A percentile compares a stretch with the other conserved stretches of the same genome.
Conservation (phyloP, 92 coral and sea anemone species). For the Parazoanthus darwini region DNA sequence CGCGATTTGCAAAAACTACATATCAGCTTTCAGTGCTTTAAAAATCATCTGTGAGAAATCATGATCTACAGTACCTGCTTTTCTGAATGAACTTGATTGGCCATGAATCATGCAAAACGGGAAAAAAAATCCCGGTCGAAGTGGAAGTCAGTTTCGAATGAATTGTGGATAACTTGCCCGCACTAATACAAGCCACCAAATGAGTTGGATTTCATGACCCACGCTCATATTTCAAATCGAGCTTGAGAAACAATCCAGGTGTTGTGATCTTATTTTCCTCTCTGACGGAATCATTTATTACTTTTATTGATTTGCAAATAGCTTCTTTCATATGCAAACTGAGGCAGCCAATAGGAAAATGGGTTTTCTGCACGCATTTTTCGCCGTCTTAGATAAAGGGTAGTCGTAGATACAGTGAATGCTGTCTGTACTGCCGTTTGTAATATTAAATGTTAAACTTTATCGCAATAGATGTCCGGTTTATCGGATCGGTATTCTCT, state of each 20-base stretch:
- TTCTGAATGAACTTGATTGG: not conserved
- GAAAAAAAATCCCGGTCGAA: not conserved
- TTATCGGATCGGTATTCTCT: not conserved
- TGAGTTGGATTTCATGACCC: not conserved
- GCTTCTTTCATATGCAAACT: constrained; percentile 24
- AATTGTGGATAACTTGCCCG: not conserved
- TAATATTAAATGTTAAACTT: not conserved
- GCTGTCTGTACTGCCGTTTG: not conserved
- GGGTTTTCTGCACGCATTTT: not conserved
- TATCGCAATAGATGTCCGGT: not conserved
- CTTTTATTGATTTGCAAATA: constrained; percentile 14
- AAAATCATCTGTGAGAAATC: not conserved
- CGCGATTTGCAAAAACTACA: not conserved
- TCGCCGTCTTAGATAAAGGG: not conserved
- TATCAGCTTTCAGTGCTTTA: not conserved
- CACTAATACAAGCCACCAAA: too few species aligned
- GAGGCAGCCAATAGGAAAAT: constrained; percentile 17
- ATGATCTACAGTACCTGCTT: not conserved
- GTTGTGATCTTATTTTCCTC: not conserved
- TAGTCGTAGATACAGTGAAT: not conserved
- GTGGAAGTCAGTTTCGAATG: not conserved
- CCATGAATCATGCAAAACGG: not conserved
- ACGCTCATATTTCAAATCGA: not conserved
- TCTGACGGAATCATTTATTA: constrained; percentile 4
- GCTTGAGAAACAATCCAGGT: not conserved